Percentiles rank a stretch among this genome's conserved stretches.
Conservation (phyloP, 2,888 invertebrate species). For the Leptothorax acervorum region DNA sequence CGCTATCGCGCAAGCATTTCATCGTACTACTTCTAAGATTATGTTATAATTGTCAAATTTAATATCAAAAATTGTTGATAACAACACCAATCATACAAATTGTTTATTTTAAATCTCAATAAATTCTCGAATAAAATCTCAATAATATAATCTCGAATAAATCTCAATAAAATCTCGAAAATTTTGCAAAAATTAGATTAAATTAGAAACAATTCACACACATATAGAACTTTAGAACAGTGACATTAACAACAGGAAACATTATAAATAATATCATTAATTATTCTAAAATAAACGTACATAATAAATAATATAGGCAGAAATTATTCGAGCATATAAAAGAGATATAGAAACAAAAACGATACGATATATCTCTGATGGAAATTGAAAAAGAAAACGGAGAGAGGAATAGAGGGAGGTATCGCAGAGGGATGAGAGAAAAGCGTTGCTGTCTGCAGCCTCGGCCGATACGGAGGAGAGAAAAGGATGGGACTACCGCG, state of each 20-base stretch:
- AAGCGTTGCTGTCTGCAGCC: slow-evolving; percentile 81
- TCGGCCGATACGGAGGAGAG: slow-evolving; percentile 76
- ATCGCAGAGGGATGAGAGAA: slow-evolving; percentile 73
- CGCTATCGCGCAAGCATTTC: neutral
- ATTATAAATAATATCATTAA: neutral
- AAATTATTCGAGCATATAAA: slow-evolving; percentile 47
- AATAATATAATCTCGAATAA: neutral
- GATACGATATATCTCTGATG: slow-evolving; percentile 71
- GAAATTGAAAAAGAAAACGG: slow-evolving; percentile 73
- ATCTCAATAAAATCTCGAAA: neutral
- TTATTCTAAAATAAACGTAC: neutral
- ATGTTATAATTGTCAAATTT: slow-evolving; percentile 9
- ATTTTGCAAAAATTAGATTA: neutral
- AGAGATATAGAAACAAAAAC: slow-evolving; percentile 57
- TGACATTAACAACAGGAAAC: neutral
- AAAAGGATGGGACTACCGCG: slow-evolving; percentile 80
- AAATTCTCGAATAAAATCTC: no score
- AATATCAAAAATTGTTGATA: neutral
- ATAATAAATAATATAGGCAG: slow-evolving; percentile 29
- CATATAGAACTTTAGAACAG: neutral
- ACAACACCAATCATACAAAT: neutral
- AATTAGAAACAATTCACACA: neutral
- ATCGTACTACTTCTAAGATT: slow-evolving; percentile 70
- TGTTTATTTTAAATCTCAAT: neutral
- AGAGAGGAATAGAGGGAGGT: slow-evolving; percentile 65